A percentile compares a stretch with the other conserved stretches of the same genome.
phyloP scores from a whole-genome alignment of 2,113 vertebrate species.

The Podarcis muralis region DNA sequence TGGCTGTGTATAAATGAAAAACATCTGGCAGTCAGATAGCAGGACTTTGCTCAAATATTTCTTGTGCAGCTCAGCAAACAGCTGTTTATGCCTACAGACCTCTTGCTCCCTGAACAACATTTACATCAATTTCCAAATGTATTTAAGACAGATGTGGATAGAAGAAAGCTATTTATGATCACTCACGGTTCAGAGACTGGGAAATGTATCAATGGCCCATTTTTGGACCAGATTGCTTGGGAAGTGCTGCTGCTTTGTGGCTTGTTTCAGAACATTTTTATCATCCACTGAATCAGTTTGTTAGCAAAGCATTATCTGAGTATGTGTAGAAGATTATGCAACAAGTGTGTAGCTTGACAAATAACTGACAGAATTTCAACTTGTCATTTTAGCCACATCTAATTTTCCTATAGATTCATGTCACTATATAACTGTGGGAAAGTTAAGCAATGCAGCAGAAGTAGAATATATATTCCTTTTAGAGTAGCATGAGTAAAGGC shows the following conservation, averaged over 20 bases:
- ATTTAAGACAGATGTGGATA: conserved; percentile 7
- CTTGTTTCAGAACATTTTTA: background rate
- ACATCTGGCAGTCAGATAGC: background rate
- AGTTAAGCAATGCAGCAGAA: conserved; percentile 71
- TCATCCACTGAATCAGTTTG: conserved; percentile 23
- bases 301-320: conserved; percentile 32
- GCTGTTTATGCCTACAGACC: conserved; percentile 4
- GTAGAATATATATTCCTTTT: conserved; percentile 43
- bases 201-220: background rate
- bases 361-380: conserved; percentile 77
- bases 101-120: background rate
- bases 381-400: conserved; percentile 76
- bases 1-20: background rate
- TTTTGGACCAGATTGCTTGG: background rate
- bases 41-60: background rate
- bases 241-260: conserved; percentile 3
- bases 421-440: conserved; percentile 74
- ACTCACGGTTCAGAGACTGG: background rate
- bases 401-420: conserved; percentile 61
- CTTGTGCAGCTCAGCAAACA: conserved; percentile 22
- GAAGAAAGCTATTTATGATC: conserved; percentile 19
- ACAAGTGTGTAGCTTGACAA: conserved; percentile 69
- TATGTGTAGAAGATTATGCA: conserved; percentile 55
- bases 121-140: conserved; percentile 36
- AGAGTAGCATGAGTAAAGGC: conserved; percentile 38